Base-by-base conservation (phyloP, 2,113 vertebrate species). In the Carassius auratus region DNA sequence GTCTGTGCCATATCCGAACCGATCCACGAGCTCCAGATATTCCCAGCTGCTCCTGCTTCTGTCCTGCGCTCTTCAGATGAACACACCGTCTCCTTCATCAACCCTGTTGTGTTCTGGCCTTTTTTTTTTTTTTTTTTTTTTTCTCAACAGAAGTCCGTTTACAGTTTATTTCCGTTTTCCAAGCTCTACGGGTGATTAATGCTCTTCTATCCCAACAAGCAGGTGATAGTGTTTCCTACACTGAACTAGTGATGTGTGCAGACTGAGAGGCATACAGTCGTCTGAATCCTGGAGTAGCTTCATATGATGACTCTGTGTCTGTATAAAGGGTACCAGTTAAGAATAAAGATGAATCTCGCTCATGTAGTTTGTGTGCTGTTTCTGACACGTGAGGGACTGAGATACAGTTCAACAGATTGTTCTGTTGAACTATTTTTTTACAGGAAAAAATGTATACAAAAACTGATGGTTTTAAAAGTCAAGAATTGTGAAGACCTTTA, bases 1-100 rank as follows among this genome's bases (percentile, higher is more conserved):
- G 94, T 93, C 95, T 96, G 96, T 96, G 96, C 97, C 97, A 97
- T 95, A 91, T 87, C 94, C 86, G 89, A 83, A 86, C 87, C 80
- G 93, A 94, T 94, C 92, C 90, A 91, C 93, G 94, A 92, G 92
- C 92, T 93, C 94, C 69, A 95, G 36, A 94, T 94, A 94, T 93
- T 68, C 64, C 95, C 89, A 92, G 33, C 90, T 81, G 71, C 59
- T 75, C 36, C 55, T 64, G 75, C 75, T 95, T 94, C 93, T 81
- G 92, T 93, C 77, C 83, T 88, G 86, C 48, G 87, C 57, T 86
- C 88, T 87, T 78, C 76, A 89, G 92, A 92, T 87, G 42, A 59
- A 57, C 55, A 57, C 55, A 21, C 17, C 1, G 17, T 3, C 19
- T 9, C 19, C 55, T 59, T 59, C 57, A 59, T 15, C 7, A 59